Percentiles rank a stretch among this genome's conserved stretches.
Conservation (phyloP, 2,888 invertebrate species). For the Tuberolachnus salignus region DNA sequence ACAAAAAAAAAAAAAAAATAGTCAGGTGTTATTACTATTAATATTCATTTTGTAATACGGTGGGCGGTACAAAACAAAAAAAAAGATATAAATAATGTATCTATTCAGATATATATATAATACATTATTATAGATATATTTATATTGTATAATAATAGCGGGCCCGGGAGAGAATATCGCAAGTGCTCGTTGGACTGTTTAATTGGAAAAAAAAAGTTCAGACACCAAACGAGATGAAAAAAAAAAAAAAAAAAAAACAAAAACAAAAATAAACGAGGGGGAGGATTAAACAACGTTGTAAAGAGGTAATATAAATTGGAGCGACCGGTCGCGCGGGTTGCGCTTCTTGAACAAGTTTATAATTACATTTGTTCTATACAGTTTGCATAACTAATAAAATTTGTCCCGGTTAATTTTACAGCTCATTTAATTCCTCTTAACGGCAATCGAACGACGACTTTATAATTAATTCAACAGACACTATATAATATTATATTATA, state of each 20-base stretch:
- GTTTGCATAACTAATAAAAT: constrained; percentile 44
- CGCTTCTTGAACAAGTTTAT: constrained; percentile 45
- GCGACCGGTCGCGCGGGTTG: constrained; percentile 14
- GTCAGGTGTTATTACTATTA: neutral
- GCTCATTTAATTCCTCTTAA: constrained; percentile 53
- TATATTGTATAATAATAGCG: too few species aligned
- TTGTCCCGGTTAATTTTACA: constrained; percentile 52
- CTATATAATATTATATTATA: too few species aligned
- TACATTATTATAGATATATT: neutral
- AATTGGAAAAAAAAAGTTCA: constrained; percentile 43
- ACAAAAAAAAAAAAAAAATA: neutral
- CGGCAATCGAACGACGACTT: constrained; percentile 48
- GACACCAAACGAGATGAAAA: neutral
- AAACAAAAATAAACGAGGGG: neutral
- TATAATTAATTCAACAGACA: constrained; percentile 50
- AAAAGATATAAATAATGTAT: too few species aligned
- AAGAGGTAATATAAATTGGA: constrained; percentile 47
- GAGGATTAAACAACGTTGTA: constrained; percentile 34
- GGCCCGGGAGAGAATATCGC: neutral
- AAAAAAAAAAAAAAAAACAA: neutral
- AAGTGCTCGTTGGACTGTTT: constrained; percentile 42
- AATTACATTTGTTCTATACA: constrained; percentile 45
- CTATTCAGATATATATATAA: constrained; percentile 18
- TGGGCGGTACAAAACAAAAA: neutral
- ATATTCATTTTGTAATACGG: constrained; percentile 20